Evolutionary conservation across 1,140 invertebrate genomes (phyloP).

Genomic region (Drosophila lacertosa): DNA sequence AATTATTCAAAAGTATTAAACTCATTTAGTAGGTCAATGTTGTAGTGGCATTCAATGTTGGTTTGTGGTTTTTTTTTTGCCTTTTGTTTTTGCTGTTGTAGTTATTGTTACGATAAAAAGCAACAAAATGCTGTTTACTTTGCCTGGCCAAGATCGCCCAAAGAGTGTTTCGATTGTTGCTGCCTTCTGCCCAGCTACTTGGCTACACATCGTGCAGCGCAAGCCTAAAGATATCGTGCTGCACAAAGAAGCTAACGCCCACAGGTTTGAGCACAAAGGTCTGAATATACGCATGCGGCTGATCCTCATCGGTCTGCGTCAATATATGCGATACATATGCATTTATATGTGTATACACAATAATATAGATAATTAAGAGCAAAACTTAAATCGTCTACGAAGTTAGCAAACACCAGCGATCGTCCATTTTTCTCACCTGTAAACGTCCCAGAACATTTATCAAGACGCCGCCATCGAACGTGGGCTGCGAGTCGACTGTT

Average conservation of each 20-base stretch:
- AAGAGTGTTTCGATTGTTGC: constrained; percentile 6
- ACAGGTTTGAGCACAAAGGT: constrained; percentile 95
- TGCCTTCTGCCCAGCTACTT: constrained; percentile 10
- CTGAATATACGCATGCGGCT: constrained; percentile 95
- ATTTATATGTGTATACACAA: constrained; percentile 20
- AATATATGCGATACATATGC: constrained; percentile 27
- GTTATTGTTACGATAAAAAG: constrained; percentile 1
- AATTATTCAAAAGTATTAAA: constrained; percentile 22
- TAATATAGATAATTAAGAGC: background rate
- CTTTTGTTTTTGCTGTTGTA: too few species aligned
- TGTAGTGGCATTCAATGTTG: background rate
- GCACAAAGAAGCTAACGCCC: constrained; percentile 93
- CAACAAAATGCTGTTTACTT: constrained; percentile 35
- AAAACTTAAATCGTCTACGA: too few species aligned
- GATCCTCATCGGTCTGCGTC: constrained; percentile 93
- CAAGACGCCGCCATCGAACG: constrained; percentile 96
- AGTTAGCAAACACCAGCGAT: background rate
- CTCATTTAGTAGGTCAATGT: constrained; percentile 27
- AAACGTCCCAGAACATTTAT: constrained; percentile 96
- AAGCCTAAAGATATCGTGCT: constrained; percentile 95
- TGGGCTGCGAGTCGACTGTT: constrained; percentile 97
- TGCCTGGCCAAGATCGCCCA: constrained; percentile 22
- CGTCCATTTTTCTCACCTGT: constrained; percentile 88
- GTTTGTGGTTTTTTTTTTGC: constrained; percentile 1
- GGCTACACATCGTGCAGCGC: constrained; percentile 90